Evolutionary conservation across 37 sponge, comb jelly and placozoan species (phyloP), one percentile per base, ranked within the genome.

Genomic region (Theonella swinhoei): DNA sequence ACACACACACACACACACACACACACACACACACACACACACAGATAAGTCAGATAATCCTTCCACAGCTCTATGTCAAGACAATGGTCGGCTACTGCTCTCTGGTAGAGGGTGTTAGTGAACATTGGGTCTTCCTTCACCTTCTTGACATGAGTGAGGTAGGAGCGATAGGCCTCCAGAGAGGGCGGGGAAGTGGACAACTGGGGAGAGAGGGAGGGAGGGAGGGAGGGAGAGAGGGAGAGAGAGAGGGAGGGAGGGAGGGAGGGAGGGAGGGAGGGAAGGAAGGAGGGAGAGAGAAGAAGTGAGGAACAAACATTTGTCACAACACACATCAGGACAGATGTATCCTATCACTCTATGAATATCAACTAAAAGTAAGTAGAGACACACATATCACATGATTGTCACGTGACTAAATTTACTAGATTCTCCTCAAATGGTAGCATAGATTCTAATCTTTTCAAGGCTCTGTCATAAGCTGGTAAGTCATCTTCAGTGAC

Each of bases 21-120:
- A n/a, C n/a, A n/a, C n/a, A n/a, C n/a, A n/a, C n/a, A n/a, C n/a
- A n/a, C n/a, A n/a, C n/a, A n/a, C n/a, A n/a, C n/a, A n/a, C n/a
- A n/a, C 77, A 95, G 54, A 34, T 72, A 91, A 35, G 34, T 79
- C 7, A 74, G 41, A 64, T 91, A 94, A 24, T 88, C 68, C 43
- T 37, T 40, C 95, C 95, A 94, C 68, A 94, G 78, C 17, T 76
- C 70, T 5, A 58, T 59, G 68, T 82, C 71, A 9, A 94, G 86
- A 22, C 79, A 80, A 40, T 91, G 83, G 69, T 84, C 68, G 1
- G 89, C 69, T 26, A 94, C 23, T 37, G 89, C 89, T 62, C 91
- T 72, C 74, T 81, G 76, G 78, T 91, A 94, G 68, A 94, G 39
- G 24, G 83, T 89, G 59, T 78, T 72, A 63, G 81, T 81, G 23